Conservation (phyloP, 2,113 vertebrate species). For the Saimiri boliviensis region DNA sequence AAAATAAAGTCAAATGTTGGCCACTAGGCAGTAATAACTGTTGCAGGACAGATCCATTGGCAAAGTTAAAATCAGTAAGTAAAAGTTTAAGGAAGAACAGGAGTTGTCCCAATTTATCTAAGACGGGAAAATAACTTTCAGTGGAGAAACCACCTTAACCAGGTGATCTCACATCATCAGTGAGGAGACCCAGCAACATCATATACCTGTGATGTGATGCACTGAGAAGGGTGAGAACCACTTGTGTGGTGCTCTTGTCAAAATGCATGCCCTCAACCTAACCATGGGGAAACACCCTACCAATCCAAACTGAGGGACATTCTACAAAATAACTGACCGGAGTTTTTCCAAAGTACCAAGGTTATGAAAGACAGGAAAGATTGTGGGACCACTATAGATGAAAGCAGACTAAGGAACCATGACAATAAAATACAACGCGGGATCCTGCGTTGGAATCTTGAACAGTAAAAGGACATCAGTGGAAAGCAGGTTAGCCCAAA, state of each 20-base stretch:
- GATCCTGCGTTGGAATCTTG: not conserved
- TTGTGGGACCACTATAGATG: too few relatives aligned
- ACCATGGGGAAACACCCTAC: not conserved
- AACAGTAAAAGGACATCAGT: not conserved
- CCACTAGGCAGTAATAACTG: not conserved
- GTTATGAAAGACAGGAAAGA: not conserved
- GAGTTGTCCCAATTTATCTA: not conserved
- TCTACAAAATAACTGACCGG: not conserved
- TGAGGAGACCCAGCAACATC: not conserved
- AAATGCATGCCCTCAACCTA: not conserved
- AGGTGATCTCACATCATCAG: not conserved
- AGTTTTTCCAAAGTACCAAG: not conserved
- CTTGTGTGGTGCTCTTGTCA: not conserved
- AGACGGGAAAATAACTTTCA: not conserved
- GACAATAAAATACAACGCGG: not conserved
- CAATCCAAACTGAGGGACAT: not conserved
- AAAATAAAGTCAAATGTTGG: not conserved
- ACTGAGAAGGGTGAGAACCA: fast-evolving
- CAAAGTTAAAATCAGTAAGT: not conserved
- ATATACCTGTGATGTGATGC: not conserved
- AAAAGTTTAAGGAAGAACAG: not conserved
- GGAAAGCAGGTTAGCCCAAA: not conserved
- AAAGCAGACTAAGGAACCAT: not conserved
- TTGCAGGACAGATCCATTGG: not conserved
- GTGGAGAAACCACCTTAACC: not conserved